These are phyloP conservation scores for Rhorus exstirpatorius DNA, from an alignment of 2,888 invertebrate genomes.

Conservation along the genomic window DNA sequence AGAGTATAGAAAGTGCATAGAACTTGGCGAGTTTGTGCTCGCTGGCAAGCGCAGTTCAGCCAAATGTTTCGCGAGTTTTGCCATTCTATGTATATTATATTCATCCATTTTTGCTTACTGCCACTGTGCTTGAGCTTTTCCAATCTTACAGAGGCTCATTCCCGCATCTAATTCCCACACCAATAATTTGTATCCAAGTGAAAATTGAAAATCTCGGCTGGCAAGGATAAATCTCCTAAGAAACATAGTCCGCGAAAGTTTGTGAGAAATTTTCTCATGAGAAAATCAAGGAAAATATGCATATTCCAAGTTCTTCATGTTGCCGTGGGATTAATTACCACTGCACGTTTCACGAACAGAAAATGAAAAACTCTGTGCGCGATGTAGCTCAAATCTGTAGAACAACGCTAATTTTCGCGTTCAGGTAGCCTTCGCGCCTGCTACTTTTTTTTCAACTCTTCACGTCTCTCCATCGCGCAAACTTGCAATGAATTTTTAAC, in stretches of 20 bases:
- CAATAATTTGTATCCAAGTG: constrained; percentile 59
- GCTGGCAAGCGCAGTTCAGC: constrained; percentile 42
- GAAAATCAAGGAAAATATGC: constrained; percentile 34
- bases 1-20: constrained; percentile 39
- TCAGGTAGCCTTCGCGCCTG: not conserved
- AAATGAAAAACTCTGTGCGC: constrained; percentile 18
- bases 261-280: not conserved
- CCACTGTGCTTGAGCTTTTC: constrained; percentile 24
- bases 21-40: constrained; percentile 58
- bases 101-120: not conserved
- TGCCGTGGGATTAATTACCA: constrained; percentile 52
- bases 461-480: not conserved
- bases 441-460: constrained; percentile 4
- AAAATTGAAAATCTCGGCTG: constrained; percentile 56
- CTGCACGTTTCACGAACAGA: constrained; percentile 8
- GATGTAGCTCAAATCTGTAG: not conserved
- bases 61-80: constrained; percentile 55
- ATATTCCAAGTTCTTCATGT: constrained; percentile 31
- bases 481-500: constrained; percentile 57
- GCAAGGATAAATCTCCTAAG: constrained; percentile 32
- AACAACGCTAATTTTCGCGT: constrained; percentile 29
- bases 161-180: constrained; percentile 26
- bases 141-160: constrained; percentile 30
- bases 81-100: not conserved
- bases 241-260: constrained; percentile 9